phyloP scores from a whole-genome alignment of 92 coral and sea anemone genomes.

The Metridium senile region DNA sequence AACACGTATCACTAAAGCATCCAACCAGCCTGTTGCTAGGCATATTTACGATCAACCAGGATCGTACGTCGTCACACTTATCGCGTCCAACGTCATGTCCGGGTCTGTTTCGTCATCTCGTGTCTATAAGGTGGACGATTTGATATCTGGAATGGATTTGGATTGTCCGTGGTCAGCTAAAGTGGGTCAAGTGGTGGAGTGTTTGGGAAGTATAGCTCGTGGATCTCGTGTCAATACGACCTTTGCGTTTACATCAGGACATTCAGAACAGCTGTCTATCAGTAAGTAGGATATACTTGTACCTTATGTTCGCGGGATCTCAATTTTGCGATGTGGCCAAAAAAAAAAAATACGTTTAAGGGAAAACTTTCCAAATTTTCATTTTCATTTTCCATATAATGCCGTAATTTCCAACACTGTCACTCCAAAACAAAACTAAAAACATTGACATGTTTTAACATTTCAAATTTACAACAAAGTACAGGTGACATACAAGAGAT shows the following conservation, averaged over 20 bases:
- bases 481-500: too few relatives aligned
- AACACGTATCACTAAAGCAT: conserved; percentile 30
- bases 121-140: conserved; percentile 76
- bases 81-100: conserved; percentile 64
- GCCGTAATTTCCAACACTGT: too few relatives aligned
- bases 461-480: too few relatives aligned
- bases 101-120: conserved; percentile 55
- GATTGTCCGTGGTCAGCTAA: conserved; percentile 74
- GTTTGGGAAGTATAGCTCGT: conserved; percentile 74
- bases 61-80: conserved; percentile 67
- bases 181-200: conserved; percentile 70
- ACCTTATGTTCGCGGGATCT: too few relatives aligned
- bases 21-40: conserved; percentile 25
- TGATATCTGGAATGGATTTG: conserved; percentile 40
- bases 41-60: conserved; percentile 88
- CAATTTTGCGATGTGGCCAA: too few relatives aligned
- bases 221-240: conserved; percentile 78
- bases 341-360: too few relatives aligned
- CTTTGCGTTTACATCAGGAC: conserved; percentile 72
- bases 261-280: conserved; percentile 47
- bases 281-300: conserved; percentile 54
- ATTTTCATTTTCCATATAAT: too few relatives aligned
- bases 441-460: too few relatives aligned
- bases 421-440: too few relatives aligned
- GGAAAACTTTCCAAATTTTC: too few relatives aligned